phyloP scores from a whole-genome alignment of 2,113 vertebrate species.

The Pardalotus punctatus region DNA sequence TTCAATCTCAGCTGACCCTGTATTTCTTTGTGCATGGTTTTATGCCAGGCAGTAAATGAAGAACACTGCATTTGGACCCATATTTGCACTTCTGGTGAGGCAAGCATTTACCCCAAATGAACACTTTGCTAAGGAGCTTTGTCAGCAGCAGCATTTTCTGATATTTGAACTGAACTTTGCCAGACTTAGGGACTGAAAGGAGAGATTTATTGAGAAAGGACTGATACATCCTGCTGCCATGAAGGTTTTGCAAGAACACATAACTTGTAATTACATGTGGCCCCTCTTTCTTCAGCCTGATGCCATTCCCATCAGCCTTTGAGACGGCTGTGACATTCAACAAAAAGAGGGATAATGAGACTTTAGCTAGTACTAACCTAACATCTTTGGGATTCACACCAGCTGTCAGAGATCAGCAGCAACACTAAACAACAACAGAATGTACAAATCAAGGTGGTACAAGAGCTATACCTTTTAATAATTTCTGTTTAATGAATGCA shows the following conservation, averaged over 20 bases:
- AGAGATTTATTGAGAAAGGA: background rate
- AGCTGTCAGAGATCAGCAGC: background rate
- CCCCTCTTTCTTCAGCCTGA: background rate
- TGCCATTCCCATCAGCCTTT: background rate
- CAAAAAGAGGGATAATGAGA: fast-evolving
- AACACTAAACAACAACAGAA: background rate
- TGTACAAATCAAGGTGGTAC: background rate
- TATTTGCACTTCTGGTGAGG: background rate
- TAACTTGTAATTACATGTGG: fast-evolving
- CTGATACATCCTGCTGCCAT: background rate
- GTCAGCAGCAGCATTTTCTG: background rate
- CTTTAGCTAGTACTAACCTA: background rate
- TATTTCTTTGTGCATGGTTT: background rate
- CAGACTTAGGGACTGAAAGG: background rate
- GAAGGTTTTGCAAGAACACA: background rate
- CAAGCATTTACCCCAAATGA: background rate
- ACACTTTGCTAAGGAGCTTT: background rate
- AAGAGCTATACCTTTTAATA: background rate
- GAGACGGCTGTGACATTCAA: background rate
- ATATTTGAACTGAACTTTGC: background rate
- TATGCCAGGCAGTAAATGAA: background rate
- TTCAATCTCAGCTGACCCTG: background rate
- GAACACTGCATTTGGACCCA: background rate
- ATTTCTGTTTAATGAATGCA: background rate
- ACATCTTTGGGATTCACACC: background rate